Evolutionary conservation across 64 coral and sea anemone genomes (phyloP).

Genomic region (Stylophora pistillata): DNA sequence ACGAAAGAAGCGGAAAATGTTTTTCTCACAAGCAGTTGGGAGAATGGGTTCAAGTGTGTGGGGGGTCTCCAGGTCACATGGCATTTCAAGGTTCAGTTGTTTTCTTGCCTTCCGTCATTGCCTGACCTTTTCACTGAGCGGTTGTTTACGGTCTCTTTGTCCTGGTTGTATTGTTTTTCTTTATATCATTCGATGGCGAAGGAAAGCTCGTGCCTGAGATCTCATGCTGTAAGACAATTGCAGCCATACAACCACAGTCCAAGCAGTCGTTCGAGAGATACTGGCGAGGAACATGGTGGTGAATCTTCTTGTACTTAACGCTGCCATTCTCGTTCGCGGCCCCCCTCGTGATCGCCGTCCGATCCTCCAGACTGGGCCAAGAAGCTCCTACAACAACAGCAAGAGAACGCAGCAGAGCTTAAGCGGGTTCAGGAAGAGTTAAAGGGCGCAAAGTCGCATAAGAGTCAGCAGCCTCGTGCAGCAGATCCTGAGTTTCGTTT

Average conservation of each 20-base stretch:
- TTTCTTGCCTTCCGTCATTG: no score
- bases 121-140: no score
- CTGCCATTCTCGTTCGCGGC: not conserved
- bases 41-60: no score
- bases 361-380: not conserved
- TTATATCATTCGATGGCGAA: no score
- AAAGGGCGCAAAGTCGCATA: not conserved
- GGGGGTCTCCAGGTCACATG: no score
- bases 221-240: not conserved
- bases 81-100: no score
- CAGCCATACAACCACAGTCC: slow-evolving; percentile 10
- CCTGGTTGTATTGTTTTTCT: no score
- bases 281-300: not conserved
- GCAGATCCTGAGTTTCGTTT: not conserved
- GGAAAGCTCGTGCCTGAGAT: not conserved
- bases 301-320: not conserved
- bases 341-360: no score
- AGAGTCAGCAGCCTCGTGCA: not conserved
- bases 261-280: not conserved
- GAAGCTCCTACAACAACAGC: not conserved
- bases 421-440: not conserved
- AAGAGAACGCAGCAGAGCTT: not conserved
- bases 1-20: no score
- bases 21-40: no score
- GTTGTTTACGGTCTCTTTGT: no score